phyloP scores from a whole-genome alignment of 2,888 invertebrate species.

The Tetragonula carbonaria region DNA sequence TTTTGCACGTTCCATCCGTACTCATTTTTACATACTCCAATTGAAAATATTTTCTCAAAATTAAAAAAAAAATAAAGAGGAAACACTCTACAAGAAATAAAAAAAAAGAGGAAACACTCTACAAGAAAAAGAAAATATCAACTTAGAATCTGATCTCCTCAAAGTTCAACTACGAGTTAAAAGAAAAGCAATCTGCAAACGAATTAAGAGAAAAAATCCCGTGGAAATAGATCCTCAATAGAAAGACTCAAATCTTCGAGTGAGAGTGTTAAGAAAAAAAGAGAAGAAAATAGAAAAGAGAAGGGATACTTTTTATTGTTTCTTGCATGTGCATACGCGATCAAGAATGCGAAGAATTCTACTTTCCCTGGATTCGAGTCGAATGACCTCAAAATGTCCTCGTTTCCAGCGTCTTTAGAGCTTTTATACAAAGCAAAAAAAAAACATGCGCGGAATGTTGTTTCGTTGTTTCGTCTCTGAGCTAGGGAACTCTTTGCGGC shows the following conservation, averaged over 20 bases:
- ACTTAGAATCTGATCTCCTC: no score
- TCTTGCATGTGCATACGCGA: conserved; percentile 30
- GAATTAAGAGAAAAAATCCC: no score
- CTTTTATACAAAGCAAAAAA: conserved; percentile 25
- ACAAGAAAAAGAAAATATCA: no score
- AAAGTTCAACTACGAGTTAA: background rate
- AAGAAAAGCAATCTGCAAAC: background rate
- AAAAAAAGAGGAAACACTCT: background rate
- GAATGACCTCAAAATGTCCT: conserved; percentile 21
- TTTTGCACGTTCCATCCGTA: no score
- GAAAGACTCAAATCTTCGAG: background rate
- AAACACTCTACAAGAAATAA: background rate
- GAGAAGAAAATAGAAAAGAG: background rate
- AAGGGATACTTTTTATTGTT: background rate
- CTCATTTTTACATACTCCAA: no score
- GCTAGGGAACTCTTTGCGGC: background rate
- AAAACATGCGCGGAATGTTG: conserved; percentile 47
- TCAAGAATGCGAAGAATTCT: conserved; percentile 28
- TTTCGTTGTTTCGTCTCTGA: background rate
- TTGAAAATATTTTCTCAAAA: no score
- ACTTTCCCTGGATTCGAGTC: background rate
- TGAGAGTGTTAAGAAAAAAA: no score
- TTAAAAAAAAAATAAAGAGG: background rate
- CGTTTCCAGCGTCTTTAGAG: conserved; percentile 20
- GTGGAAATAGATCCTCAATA: no score